phyloP scores from a whole-genome alignment of 2,888 invertebrate species.

The Hedya salicella region DNA sequence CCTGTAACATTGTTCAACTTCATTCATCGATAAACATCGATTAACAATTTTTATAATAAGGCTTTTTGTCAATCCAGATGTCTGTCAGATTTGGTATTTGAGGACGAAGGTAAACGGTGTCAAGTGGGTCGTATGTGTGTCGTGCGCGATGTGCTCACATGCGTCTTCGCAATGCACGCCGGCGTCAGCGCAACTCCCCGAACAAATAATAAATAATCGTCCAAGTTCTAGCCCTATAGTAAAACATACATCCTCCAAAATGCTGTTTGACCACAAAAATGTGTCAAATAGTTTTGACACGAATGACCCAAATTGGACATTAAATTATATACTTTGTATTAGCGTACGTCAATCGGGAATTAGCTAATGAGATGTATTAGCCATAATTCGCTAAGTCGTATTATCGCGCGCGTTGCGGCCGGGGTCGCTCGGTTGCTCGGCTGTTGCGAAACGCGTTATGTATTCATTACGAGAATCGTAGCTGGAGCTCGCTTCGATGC shows the following conservation, averaged over 20 bases:
- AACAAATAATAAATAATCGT: neutral
- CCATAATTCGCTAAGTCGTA: slow-evolving; percentile 8
- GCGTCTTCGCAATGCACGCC: slow-evolving; percentile 16
- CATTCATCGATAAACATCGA: neutral
- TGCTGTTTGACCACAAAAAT: neutral
- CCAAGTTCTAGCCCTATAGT: neutral
- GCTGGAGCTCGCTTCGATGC: slow-evolving; percentile 18
- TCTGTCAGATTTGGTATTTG: slow-evolving; percentile 3
- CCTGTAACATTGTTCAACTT: neutral
- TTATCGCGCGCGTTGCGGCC: slow-evolving; percentile 10
- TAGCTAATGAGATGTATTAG: slow-evolving; percentile 25
- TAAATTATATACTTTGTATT: neutral
- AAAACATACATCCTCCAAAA: neutral
- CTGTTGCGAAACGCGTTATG: slow-evolving; percentile 38
- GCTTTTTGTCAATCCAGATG: neutral
- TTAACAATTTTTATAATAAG: neutral
- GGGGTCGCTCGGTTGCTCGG: slow-evolving; percentile 17
- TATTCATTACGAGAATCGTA: slow-evolving; percentile 39
- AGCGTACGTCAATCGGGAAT: slow-evolving; percentile 1
- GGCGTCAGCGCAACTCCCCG: slow-evolving; percentile 3
- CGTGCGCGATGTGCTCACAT: slow-evolving; percentile 23
- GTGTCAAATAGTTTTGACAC: neutral
- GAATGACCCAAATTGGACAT: neutral
- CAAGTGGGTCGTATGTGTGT: slow-evolving; percentile 28
- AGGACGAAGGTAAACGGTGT: slow-evolving; percentile 21